These are phyloP conservation scores for Romanomermis culicivorax DNA, from an alignment of 2,888 invertebrate genomes.

Conservation along the genomic window DNA sequence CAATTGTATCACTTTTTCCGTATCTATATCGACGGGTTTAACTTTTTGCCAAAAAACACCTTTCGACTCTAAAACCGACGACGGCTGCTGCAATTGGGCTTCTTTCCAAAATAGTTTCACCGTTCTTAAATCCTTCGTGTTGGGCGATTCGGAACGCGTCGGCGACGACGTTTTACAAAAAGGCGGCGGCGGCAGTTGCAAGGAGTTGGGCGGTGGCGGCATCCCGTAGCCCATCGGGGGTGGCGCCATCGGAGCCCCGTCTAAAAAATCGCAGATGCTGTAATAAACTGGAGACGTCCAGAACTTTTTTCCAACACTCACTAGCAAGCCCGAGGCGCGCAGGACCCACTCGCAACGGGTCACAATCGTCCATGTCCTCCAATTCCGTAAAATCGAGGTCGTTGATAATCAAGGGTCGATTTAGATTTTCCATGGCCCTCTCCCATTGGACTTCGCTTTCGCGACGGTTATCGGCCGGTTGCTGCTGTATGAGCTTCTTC, in stretches of 20 bases:
- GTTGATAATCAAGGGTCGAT: conserved; percentile 49
- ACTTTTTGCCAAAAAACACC: conserved; percentile 67
- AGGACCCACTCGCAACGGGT: too few species aligned
- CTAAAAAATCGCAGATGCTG: too few species aligned
- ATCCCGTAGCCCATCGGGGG: conserved; percentile 11
- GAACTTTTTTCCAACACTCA: neutral
- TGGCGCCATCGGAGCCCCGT: too few species aligned
- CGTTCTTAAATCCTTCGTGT: conserved; percentile 57
- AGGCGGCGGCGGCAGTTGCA: conserved; percentile 19
- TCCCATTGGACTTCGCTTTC: conserved; percentile 75
- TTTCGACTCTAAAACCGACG: conserved; percentile 23
- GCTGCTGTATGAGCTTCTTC: conserved; percentile 15
- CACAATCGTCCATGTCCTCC: conserved; percentile 49
- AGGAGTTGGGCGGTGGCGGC: conserved; percentile 20
- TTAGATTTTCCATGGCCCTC: conserved; percentile 45
- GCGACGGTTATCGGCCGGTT: conserved; percentile 11
- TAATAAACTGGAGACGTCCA: neutral
- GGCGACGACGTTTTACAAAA: conserved; percentile 19
- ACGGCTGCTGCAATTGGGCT: conserved; percentile 29
- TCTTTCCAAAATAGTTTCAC: conserved; percentile 96
- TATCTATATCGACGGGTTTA: conserved; percentile 60
- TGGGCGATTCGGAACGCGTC: conserved; percentile 13
- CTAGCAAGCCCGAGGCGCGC: neutral
- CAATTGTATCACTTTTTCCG: conserved; percentile 73
- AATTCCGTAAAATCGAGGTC: conserved; percentile 92